Base-by-base conservation (phyloP, 2,113 vertebrate genomes). In the Tretioscincus oriximinensis region DNA sequence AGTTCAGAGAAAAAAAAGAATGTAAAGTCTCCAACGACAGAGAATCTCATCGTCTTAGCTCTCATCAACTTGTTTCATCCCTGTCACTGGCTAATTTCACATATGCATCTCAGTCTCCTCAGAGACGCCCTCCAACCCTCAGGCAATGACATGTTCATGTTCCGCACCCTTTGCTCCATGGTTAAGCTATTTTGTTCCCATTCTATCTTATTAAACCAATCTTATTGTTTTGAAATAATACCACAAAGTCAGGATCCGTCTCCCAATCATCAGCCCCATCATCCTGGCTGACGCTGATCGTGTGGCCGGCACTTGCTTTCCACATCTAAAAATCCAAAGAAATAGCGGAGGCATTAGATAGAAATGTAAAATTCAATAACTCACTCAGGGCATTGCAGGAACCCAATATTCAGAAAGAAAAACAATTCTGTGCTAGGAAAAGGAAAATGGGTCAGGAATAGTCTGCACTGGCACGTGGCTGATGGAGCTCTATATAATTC, bases 191-290 rank as follows among this genome's bases (percentile, higher is more conserved):
- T 45, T 41, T 22, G 12, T 9, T 41, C 7, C 9, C 7, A 66
- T 58, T 69, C 26, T 35, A 69, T 41, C 22, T 45, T 11, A 61
- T 45, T 35, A 76, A 26, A 24, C 28, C 49, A 73, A 73, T 6
- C 21, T 7, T 41, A 35, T 4, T 7, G 7, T 54, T 51, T 5
- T 58, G 1, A 3, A 66, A 64, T 49, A 91, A 0, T 90, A 99
- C 98, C 97, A 97, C 98, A 81, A 99, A 99, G 86, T 99, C 98
- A 0, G 98, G 98, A 90, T 99, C 98, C 0, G 98, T 99, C 90
- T 99, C 98, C 98, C 98, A 99, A 94, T 99, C 98, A 1, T 99
- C 98, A 0, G 92, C 95, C 54, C 92, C 96, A 0, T 97, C 96
- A 0, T 96, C 95, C 26, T 95, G 92, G 11, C 76, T 49, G 75